These are phyloP conservation scores for Ctenicera cuprea DNA, from an alignment of 2,888 invertebrate genomes.

Conservation along the genomic window DNA sequence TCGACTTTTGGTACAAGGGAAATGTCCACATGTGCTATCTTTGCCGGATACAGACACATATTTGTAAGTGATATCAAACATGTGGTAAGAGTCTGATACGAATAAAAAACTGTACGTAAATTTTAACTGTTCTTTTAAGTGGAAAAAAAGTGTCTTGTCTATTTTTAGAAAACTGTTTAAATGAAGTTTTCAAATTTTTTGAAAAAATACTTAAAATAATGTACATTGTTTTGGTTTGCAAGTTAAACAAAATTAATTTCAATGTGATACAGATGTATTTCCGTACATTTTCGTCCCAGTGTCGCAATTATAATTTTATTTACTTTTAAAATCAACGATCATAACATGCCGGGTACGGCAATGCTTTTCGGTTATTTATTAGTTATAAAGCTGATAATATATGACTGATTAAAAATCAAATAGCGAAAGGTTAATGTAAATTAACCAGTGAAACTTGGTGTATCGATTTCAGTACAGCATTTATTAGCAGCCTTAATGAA, in stretches of 20 bases:
- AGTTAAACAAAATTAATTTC: no score
- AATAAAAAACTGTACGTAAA: conserved; percentile 50
- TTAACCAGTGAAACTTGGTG: conserved; percentile 10
- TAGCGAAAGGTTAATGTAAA: conserved; percentile 41
- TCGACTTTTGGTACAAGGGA: conserved; percentile 38
- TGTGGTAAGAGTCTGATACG: conserved; percentile 59
- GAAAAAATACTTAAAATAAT: neutral
- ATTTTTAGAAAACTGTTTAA: conserved; percentile 13
- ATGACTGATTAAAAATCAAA: conserved; percentile 34
- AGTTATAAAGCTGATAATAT: conserved; percentile 25
- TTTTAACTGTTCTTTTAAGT: conserved; percentile 30
- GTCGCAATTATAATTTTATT: neutral
- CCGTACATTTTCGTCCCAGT: neutral
- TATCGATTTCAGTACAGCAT: conserved; percentile 6
- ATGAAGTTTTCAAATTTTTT: no score
- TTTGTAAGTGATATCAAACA: conserved; percentile 61
- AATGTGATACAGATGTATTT: neutral
- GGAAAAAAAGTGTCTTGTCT: neutral
- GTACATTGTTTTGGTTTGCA: no score
- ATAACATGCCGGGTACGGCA: neutral
- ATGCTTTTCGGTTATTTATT: conserved; percentile 8
- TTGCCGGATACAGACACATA: conserved; percentile 61
- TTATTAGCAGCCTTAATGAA: conserved; percentile 12
- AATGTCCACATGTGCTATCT: conserved; percentile 57
- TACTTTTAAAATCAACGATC: neutral